phyloP scores from a whole-genome alignment of 1,140 invertebrate genomes.

The Leptopilina clavipes region DNA sequence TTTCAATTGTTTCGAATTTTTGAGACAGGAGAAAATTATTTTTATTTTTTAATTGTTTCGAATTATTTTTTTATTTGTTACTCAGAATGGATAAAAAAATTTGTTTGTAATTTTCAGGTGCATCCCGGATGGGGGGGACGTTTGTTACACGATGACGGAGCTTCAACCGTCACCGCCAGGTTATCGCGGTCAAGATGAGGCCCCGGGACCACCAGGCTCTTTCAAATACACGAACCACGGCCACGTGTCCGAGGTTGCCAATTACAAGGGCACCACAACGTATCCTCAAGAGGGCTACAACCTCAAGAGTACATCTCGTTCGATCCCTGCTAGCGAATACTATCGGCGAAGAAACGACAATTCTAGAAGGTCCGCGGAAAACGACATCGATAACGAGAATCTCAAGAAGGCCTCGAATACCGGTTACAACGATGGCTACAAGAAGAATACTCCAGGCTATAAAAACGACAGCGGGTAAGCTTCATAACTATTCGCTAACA shows the following conservation, averaged over 20 bases:
- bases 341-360: constrained; percentile 61
- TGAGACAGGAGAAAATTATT: too few relatives aligned
- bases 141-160: constrained; percentile 76
- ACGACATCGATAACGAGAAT: constrained; percentile 57
- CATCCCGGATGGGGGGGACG: constrained; percentile 73
- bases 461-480: constrained; percentile 73
- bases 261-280: constrained; percentile 65
- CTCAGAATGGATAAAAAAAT: too few relatives aligned
- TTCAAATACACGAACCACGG: constrained; percentile 71
- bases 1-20: too few relatives aligned
- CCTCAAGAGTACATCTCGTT: constrained; percentile 62
- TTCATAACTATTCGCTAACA: constrained; percentile 11
- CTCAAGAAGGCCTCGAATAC: constrained; percentile 63
- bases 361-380: constrained; percentile 57
- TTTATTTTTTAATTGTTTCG: too few relatives aligned
- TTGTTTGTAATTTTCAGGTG: constrained; percentile 58
- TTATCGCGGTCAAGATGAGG: constrained; percentile 72
- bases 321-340: constrained; percentile 61
- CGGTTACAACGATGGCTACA: constrained; percentile 71
- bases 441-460: constrained; percentile 72
- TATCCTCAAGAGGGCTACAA: constrained; percentile 67
- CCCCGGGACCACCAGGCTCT: constrained; percentile 67
- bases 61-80: too few relatives aligned
- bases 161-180: constrained; percentile 73
- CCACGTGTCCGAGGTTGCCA: constrained; percentile 66